Conservation (phyloP, 2,113 vertebrate species). For the Chascanopsetta lugubris region DNA sequence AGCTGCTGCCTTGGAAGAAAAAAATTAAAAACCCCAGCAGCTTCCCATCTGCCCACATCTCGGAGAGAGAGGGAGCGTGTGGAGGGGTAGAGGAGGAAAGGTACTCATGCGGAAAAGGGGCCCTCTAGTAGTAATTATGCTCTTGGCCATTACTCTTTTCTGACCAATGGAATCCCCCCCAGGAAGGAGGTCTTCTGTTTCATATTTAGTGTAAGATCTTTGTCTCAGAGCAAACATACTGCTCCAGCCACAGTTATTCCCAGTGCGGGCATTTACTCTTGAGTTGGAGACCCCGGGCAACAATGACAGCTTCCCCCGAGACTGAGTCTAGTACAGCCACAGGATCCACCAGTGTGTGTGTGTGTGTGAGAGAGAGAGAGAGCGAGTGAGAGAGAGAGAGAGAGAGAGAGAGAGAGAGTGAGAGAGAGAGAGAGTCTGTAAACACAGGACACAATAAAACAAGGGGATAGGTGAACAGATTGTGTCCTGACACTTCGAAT, state of each 20-base stretch:
- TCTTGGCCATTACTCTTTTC: constrained; percentile 58
- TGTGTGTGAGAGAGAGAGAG: constrained; percentile 4
- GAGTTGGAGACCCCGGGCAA: constrained; percentile 38
- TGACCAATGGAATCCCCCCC: constrained; percentile 35
- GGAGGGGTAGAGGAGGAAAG: constrained; percentile 30
- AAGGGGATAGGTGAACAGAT: constrained; percentile 22
- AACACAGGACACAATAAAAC: constrained; percentile 34
- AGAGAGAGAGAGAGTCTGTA: constrained; percentile 12
- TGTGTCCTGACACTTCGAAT: constrained; percentile 50
- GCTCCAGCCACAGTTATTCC: constrained; percentile 33
- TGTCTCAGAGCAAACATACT: constrained; percentile 39
- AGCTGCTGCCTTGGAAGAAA: constrained; percentile 23
- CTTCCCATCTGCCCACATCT: constrained; percentile 25
- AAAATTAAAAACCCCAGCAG: constrained; percentile 19
- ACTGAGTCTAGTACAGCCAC: constrained; percentile 11
- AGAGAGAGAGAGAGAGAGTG: constrained; percentile 28
- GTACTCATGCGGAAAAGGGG: constrained; percentile 56
- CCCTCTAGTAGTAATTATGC: constrained; percentile 65
- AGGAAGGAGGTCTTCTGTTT: constrained; percentile 48
- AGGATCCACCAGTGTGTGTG: constrained; percentile 17
- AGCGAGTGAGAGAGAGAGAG: constrained; percentile 24
- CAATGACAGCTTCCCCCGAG: constrained; percentile 47
- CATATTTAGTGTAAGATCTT: constrained; percentile 60
- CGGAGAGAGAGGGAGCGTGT: constrained; percentile 29
- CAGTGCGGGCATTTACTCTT: constrained; percentile 45